Evolutionary conservation across 1,140 invertebrate genomes (phyloP), one percentile per base, ranked within the genome.

Genomic region (Lepidotrigona ventralis): DNA sequence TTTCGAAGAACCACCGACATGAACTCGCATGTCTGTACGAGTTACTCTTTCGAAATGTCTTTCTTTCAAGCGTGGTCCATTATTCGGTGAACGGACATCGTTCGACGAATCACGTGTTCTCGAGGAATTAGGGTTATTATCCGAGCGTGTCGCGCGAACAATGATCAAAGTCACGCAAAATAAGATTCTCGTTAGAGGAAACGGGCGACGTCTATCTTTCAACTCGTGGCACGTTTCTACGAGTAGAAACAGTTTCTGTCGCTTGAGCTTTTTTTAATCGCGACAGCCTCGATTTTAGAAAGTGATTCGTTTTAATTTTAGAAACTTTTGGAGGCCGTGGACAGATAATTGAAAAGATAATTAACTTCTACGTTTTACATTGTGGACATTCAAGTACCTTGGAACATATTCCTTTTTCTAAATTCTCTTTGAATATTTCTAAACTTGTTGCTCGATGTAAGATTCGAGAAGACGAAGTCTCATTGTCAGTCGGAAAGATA

Each of bases 1-100:
- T 80, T 84, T 84, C 83, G 17, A 21, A n/a, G 83, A 84, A 84
- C 68, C 17, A 29, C 26, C 68, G 21, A 69, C 6, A 19, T 70
- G 60, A n/a, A 23, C 71, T 69, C 60, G 19, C 14, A 21, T 12
- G 11, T 21, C 39, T 77, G 63, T 26, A 75, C 54, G 56, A 81
- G 26, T 51, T 75, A n/a, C 26, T 60, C 5, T 74, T 75, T 58
- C 26, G 33, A 54, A 76, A 81, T 33, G 8, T 66, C 72, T 76
- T 46, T 53, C 6, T 76, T 76, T 76, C 46, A 21, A 39, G 76
- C 5, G 23, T 19, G n/a, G 33, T 1, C 74, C 5, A 76, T n/a
- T 58, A 60, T 46, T 19, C 26, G 26, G 17, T 29, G 72, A 76
- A 46, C 60, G 78, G 29, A 75, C 51, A 72, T 60, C 2, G 21